Evolutionary conservation across 2,888 invertebrate genomes (phyloP).

Genomic region (Dyspetes luteomarginatus): DNA sequence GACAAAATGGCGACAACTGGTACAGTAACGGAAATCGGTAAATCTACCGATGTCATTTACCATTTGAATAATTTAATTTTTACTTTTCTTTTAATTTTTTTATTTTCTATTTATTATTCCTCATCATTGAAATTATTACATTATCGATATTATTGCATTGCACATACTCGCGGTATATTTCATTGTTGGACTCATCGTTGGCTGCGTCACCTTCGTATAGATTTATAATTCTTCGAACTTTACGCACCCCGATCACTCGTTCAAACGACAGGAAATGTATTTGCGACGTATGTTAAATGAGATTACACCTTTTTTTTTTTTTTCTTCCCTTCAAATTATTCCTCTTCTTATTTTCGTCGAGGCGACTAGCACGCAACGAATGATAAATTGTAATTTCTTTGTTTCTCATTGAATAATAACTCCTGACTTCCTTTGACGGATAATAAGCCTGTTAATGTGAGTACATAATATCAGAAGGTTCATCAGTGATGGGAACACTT

Average conservation of each 20-base stretch:
- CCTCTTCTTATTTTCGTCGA: not conserved
- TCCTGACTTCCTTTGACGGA: constrained; percentile 30
- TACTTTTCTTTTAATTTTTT: too few species aligned
- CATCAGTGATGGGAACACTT: not conserved
- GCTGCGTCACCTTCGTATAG: constrained; percentile 15
- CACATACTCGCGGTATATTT: not conserved
- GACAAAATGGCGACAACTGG: too few species aligned
- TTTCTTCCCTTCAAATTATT: not conserved
- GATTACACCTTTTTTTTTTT: constrained; percentile 32
- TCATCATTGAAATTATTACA: too few species aligned
- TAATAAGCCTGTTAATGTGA: constrained; percentile 34
- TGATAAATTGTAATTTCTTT: constrained; percentile 27
- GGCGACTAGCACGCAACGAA: not conserved
- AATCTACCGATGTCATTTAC: too few species aligned
- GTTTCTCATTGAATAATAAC: constrained; percentile 31
- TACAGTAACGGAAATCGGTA: too few species aligned
- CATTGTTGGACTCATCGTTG: not conserved
- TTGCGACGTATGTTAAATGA: constrained; percentile 26
- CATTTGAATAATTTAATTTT: too few species aligned
- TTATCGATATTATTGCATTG: too few species aligned
- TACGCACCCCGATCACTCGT: constrained; percentile 18
- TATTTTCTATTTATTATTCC: not conserved
- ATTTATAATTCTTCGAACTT: constrained; percentile 38
- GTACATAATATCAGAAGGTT: constrained; percentile 3
- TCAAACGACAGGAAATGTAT: constrained; percentile 29